A percentile compares a stretch with the other conserved stretches of the same genome.
Conservation (phyloP, 2,113 vertebrate genomes). For the Noctilio leporinus region DNA sequence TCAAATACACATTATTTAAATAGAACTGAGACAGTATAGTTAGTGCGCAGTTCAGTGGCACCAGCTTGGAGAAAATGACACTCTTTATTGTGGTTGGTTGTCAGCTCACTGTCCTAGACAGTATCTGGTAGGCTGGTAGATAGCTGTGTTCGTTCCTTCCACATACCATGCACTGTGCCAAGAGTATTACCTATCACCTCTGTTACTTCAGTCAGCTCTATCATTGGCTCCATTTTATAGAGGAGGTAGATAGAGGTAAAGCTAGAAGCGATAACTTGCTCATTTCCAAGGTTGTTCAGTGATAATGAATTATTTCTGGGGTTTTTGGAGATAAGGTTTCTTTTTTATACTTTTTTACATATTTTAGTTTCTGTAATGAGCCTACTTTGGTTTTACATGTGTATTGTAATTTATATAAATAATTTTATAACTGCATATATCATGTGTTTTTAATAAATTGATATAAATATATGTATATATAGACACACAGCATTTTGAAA, state of each 20-base stretch:
- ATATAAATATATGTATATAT: neutral
- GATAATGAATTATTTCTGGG: neutral
- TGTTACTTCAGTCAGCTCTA: neutral
- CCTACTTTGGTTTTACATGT: neutral
- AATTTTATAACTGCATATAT: neutral
- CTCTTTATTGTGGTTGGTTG: neutral
- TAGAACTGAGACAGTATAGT: neutral
- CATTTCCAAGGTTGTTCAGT: neutral
- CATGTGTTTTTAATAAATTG: neutral
- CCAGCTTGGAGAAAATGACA: neutral
- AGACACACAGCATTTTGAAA: neutral
- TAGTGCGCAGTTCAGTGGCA: neutral
- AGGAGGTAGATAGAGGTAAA: neutral
- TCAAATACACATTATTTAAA: neutral
- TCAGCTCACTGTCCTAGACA: neutral
- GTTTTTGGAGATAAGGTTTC: neutral
- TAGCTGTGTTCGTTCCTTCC: neutral
- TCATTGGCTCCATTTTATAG: neutral
- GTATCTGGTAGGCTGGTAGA: neutral
- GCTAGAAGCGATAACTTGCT: neutral
- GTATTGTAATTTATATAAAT: neutral
- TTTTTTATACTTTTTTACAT: neutral
- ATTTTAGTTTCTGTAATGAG: neutral
- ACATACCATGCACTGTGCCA: rapidly evolving
- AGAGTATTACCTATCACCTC: neutral